A percentile compares a stretch with the other conserved stretches of the same genome.
phyloP scores from a whole-genome alignment of 2,888 invertebrate genomes.

The Plagodis pulveraria region DNA sequence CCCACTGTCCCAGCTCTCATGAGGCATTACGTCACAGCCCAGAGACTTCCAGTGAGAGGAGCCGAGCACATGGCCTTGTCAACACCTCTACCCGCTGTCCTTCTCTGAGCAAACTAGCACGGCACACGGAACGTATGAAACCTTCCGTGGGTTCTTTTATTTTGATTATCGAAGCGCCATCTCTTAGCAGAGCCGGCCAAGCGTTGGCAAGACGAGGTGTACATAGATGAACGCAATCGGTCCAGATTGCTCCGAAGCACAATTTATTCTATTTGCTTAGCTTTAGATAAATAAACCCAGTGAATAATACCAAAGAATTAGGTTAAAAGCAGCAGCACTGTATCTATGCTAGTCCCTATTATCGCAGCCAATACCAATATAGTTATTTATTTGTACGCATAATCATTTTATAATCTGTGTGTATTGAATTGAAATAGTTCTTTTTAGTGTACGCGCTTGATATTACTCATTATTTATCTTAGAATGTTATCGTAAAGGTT shows the following conservation, averaged over 20 bases:
- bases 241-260: conserved; percentile 53
- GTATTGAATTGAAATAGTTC: conserved; percentile 48
- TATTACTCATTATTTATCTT: conserved; percentile 61
- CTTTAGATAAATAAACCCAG: conserved; percentile 60
- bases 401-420: conserved; percentile 55
- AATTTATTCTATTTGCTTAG: conserved; percentile 59
- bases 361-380: conserved; percentile 62
- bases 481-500: conserved; percentile 50
- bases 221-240: conserved; percentile 46
- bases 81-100: conserved; percentile 95
- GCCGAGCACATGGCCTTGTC: conserved; percentile 98
- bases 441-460: conserved; percentile 55
- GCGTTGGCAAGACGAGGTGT: conserved; percentile 43
- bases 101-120: conserved; percentile 79
- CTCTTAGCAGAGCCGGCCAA: conserved; percentile 16
- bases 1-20: conserved; percentile 97
- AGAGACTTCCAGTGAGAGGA: conserved; percentile 96
- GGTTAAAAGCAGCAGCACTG: conserved; percentile 53
- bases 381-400: conserved; percentile 67
- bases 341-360: conserved; percentile 73
- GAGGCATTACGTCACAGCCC: conserved; percentile 94
- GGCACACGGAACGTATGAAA: conserved; percentile 21
- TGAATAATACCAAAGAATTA: conserved; percentile 80
- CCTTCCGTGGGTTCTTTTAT: conserved; percentile 20
- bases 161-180: conserved; percentile 18